Evolutionary conservation across 2,797 vertebrate genomes (phyloP).

Genomic region (Rhynchotus rufescens): DNA sequence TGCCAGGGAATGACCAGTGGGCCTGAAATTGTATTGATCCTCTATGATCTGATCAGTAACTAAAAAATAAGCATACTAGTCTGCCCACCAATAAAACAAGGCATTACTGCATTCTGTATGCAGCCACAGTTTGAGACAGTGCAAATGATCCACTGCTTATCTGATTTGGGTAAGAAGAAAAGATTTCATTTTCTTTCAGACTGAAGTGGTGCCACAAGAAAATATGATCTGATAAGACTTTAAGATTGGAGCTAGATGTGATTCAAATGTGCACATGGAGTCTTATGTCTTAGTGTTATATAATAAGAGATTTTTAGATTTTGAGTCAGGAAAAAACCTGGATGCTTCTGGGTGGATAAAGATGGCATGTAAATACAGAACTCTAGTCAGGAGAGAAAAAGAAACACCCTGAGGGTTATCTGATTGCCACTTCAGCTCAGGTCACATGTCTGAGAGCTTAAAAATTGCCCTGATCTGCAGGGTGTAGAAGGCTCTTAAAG

Average conservation of each 20-base stretch:
- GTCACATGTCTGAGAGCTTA: not conserved
- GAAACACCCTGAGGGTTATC: not conserved
- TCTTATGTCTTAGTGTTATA: not conserved
- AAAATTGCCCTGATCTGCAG: not conserved
- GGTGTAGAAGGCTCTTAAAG: not conserved
- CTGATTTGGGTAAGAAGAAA: not conserved
- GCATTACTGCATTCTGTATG: not conserved
- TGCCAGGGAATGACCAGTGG: not conserved
- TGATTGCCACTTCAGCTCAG: not conserved
- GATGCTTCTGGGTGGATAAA: not conserved
- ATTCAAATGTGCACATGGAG: not conserved
- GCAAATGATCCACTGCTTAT: not conserved
- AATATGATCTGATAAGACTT: not conserved
- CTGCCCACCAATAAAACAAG: not conserved
- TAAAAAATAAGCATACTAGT: not conserved
- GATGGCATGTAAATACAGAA: constrained; percentile 11
- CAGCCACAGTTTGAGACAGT: not conserved
- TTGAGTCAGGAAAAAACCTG: constrained; percentile 19
- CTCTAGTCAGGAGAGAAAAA: not conserved
- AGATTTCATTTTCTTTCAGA: not conserved
- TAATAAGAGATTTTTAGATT: not conserved
- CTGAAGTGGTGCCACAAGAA: not conserved
- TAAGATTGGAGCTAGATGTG: not conserved
- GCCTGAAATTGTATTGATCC: not conserved
- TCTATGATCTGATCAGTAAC: not conserved